Base-by-base conservation (phyloP, 2,113 vertebrate genomes). In the Piaya cayana region DNA sequence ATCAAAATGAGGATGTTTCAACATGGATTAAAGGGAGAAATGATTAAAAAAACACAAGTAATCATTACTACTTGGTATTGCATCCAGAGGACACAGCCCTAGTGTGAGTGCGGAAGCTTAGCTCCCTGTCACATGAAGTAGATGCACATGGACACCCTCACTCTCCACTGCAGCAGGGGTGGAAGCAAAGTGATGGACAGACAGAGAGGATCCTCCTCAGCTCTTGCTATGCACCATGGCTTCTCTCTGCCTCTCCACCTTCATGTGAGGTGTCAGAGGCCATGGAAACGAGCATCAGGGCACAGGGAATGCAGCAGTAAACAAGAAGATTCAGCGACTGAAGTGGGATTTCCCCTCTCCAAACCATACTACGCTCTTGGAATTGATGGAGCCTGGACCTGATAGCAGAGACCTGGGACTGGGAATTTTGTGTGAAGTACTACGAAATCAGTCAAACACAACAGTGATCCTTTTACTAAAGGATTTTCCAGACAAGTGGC, bases 401-500 rank as follows among this genome's bases (percentile, higher is more conserved):
- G 20, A 34, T 6, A 58, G 56, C 30, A 87, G 42, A 45, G 62
- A 79, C 34, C 32, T 2, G 4, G 22, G 71, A 59, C 37, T 50
- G 29, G 19, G 56, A 75, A 69, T 55, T 74, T 76, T 47, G 16
- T 26, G 27, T 82, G 45, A 86, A 93, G 43, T 67, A 17, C 56
- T 68, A 30, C 37, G 74, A 78, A 95, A 95, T 78, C 80, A 63
- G 50, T 77, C 55, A 83, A 29, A 88, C 3, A n/a, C 59, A 86
- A 86, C 47, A 83, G 45, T 3, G 39, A 60, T 60, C 64, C 43
- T 83, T 86, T 64, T 39, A 68, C 68, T 82, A 79, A 78, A 84
- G 37, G 58, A 64, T 88, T 88, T 93, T 93, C 68, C 82, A 84
- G 88, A 86, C 22, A 86, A 93, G 64, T 43, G 39, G n/a, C 27